Base-by-base conservation (phyloP, 2,113 vertebrate genomes). In the Ascaphus truei region DNA sequence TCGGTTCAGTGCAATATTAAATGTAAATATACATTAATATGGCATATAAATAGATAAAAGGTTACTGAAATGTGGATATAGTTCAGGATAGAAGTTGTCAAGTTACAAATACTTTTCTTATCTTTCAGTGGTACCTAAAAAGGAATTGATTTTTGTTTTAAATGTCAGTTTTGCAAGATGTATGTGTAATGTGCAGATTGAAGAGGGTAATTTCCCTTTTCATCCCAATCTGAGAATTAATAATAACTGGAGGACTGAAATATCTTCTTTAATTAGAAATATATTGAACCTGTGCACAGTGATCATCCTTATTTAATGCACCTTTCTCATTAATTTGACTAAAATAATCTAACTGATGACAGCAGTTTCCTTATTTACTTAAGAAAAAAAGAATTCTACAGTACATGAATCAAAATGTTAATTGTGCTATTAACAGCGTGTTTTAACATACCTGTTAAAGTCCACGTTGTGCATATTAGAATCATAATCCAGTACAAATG, bases 11-110 rank as follows among this genome's bases (percentile, higher is more conserved):
- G 43, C 41, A 68, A 68, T 60, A 68, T 68, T 60, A 59, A 68
- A 68, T 59, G 66, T 36, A 68, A 68, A 68, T 68, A 68, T 60
- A 56, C 31, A 68, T 68, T 68, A 59, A 68, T 68, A 59, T 68
- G 43, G 1, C 56, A 60, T 68, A 55, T 58, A 60, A 50, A 68
- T 59, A 68, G 66, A 68, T 51, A 68, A 39, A 68, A 60, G 66
- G 66, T 59, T 68, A 51, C 57, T 52, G 57, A 71, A 39, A 39
- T 71, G 56, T 61, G 50, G 34, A 61, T 33, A 71, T 60, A 16
- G 67, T 31, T 52, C 33, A 51, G 16, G 30, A 27, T 29, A 31
- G 33, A 71, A 61, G 3, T 61, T 52, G 18, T 33, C 45, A 27
- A 15, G 67, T 61, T 71, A 71, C 67, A 61, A 71, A 61, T 71